Base-by-base conservation (phyloP, 2,797 vertebrate genomes). In the Acrossocheilus fasciatus region DNA sequence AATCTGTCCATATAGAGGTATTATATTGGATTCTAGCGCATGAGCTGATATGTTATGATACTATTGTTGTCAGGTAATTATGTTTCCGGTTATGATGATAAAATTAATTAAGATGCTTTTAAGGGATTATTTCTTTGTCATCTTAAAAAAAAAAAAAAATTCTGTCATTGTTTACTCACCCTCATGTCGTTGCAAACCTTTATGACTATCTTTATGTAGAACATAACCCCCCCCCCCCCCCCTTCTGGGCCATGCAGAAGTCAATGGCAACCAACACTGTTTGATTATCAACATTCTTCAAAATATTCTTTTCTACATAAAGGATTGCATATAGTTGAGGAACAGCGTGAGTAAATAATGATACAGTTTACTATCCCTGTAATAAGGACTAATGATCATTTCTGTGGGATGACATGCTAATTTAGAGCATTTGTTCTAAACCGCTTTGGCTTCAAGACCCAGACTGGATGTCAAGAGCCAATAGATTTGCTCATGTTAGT, bases 1-100 rank as follows among this genome's bases (percentile, higher is more conserved):
- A 43, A 0, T 78, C 88, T 0, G 87, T 93, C 15, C 82, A 50
- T 7, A 89, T 96, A 52, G 91, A 96, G 97, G 98, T 99, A 92
- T 47, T 3, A 18, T 23, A 26, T 57, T 50, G 64, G 26, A 34
- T 66, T 66, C 14, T 17, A 26, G 45, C 3, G 26, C 45, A 64
- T 66, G 39, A 43, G 14, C 15, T 54, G 1, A 34, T 54, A 43
- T 73, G 34, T 18, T 45, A 45, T 45, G 9, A 45, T 45, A 26
- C 43, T 39, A 57, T 30, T 54, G 23, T 39, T 17, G 15, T 30
- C 26, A 41, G 26, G 26, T 34, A n/a, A 26, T 66, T 30, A 8
- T 41, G 62, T 47, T 66, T 36, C 34, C 57, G 7, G 6, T 50
- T 47, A 83, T 74, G 59, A 26, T 68, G 34, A 7, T 76, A 52